A percentile compares a stretch with the other conserved stretches of the same genome.
Conservation (phyloP, 2,888 invertebrate genomes). For the Dexiosoma caninum region DNA sequence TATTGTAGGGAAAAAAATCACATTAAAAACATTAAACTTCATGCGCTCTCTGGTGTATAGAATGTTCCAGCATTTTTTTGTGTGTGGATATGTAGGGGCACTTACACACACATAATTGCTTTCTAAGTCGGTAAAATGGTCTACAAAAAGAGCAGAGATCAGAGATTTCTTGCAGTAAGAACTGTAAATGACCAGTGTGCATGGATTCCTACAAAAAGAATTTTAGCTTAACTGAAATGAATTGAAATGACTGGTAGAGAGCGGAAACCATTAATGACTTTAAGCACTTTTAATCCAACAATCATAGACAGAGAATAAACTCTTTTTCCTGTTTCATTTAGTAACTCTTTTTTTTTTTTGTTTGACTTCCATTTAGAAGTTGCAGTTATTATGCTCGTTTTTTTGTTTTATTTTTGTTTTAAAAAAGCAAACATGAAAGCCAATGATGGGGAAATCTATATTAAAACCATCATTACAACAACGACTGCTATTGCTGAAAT, state of each 20-base stretch:
- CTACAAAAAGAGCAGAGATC: not conserved
- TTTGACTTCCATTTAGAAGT: not conserved
- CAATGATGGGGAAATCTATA: slow-evolving; percentile 58
- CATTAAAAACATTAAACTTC: slow-evolving; percentile 9
- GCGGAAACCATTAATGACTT: slow-evolving; percentile 64
- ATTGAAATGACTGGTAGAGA: slow-evolving; percentile 34
- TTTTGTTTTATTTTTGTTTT: not conserved
- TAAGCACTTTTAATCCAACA: slow-evolving; percentile 63
- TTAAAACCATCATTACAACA: slow-evolving; percentile 42
- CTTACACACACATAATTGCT: slow-evolving; percentile 24
- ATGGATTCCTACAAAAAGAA: not conserved
- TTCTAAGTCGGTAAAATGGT: slow-evolving; percentile 9
- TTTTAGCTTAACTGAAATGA: slow-evolving; percentile 11
- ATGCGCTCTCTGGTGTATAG: not conserved
- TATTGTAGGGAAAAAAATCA: slow-evolving; percentile 38
- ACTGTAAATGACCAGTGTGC: slow-evolving; percentile 44
- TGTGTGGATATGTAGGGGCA: not conserved
- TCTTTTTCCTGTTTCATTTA: slow-evolving; percentile 1
- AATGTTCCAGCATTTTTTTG: not conserved
- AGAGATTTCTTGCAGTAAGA: slow-evolving; percentile 14
- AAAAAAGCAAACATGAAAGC: slow-evolving; percentile 34
- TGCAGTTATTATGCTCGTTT: not conserved
- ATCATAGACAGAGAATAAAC: slow-evolving; percentile 44
- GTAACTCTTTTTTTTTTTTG: slow-evolving; percentile 7
- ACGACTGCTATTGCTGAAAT: slow-evolving; percentile 22